phyloP scores from a whole-genome alignment of 2,113 vertebrate species.

The Sakesphorus luctuosus region DNA sequence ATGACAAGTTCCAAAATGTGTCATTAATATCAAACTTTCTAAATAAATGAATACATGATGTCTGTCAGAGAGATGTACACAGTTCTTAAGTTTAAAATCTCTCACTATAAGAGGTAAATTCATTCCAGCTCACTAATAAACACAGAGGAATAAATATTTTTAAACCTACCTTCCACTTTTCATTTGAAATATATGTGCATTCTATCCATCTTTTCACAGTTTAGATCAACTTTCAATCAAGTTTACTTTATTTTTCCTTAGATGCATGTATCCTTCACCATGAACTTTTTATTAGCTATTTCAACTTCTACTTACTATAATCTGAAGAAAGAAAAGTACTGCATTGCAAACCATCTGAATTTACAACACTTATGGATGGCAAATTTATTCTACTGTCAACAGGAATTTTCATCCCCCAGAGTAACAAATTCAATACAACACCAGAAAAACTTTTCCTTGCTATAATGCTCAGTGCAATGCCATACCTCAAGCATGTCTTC shows the following conservation, averaged over 20 bases:
- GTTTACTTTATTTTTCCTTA: neutral
- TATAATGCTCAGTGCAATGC: neutral
- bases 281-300: neutral
- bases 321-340: neutral
- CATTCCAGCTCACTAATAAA: neutral
- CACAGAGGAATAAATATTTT: neutral
- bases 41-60: neutral
- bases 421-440: neutral
- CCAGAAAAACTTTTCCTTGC: neutral
- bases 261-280: neutral
- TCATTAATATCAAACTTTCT: neutral
- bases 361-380: neutral
- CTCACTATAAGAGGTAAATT: neutral
- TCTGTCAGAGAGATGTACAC: neutral
- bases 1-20: neutral
- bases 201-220: neutral
- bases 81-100: neutral
- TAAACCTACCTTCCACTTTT: neutral
- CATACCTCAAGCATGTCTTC: constrained; percentile 90
- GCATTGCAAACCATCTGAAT: neutral
- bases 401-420: neutral
- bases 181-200: neutral
- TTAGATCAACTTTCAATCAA: neutral
- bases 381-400: constrained; percentile 5
- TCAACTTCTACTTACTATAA: neutral